Conservation (phyloP, 2,797 vertebrate genomes). For the Coreius guichenoti region DNA sequence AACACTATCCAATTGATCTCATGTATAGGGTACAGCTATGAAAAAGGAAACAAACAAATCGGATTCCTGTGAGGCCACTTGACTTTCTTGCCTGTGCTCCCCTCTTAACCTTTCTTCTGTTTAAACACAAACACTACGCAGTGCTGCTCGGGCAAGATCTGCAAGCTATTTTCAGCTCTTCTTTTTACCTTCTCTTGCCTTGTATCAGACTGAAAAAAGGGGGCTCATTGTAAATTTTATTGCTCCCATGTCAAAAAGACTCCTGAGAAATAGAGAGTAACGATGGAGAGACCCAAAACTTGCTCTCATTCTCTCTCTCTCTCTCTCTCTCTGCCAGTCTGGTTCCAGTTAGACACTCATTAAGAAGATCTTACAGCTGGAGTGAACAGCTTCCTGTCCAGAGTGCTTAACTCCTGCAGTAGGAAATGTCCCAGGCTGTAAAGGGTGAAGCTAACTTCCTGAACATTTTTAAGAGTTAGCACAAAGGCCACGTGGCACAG, state of each 20-base stretch:
- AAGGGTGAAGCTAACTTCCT: constrained; percentile 94
- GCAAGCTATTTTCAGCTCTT: constrained; percentile 64
- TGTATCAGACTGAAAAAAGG: constrained; percentile 75
- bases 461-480: constrained; percentile 90
- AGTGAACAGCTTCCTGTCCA: constrained; percentile 98
- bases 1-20: constrained; percentile 1
- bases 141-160: constrained; percentile 70
- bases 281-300: constrained; percentile 79
- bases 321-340: constrained; percentile 81
- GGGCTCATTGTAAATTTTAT: constrained; percentile 92
- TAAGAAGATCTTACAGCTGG: constrained; percentile 97
- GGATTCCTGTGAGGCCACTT: constrained; percentile 48
- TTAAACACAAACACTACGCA: constrained; percentile 77
- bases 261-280: constrained; percentile 92
- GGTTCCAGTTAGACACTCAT: constrained; percentile 99
- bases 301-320: not conserved
- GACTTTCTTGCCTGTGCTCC: constrained; percentile 67
- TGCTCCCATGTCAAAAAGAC: constrained; percentile 91
- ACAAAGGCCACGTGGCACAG: constrained; percentile 80
- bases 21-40: not conserved
- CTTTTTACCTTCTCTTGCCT: constrained; percentile 66
- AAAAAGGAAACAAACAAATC: constrained; percentile 36
- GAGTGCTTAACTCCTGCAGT: constrained; percentile 96
- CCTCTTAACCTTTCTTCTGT: constrained; percentile 68
- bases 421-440: constrained; percentile 90